These are phyloP conservation scores for Oscheius myriophilus DNA, from an alignment of 2,888 invertebrate genomes.

Conservation along the genomic window DNA sequence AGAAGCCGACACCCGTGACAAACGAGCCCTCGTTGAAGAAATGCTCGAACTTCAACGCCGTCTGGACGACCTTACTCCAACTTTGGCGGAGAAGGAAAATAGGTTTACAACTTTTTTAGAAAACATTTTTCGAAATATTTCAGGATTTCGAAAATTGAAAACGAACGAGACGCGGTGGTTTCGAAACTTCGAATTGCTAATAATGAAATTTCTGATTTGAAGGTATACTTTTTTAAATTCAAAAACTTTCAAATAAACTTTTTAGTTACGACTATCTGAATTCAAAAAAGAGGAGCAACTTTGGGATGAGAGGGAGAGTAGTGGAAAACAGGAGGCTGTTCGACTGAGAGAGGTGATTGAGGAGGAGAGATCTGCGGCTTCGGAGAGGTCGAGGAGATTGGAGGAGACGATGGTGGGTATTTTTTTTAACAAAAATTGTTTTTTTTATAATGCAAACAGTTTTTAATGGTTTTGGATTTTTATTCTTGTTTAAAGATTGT, in stretches of 20 bases:
- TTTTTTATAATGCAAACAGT: no score
- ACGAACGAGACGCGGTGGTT: slow-evolving; percentile 31
- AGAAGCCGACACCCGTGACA: slow-evolving; percentile 44
- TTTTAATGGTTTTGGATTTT: no score
- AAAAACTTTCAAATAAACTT: not conserved
- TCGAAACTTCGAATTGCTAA: slow-evolving; percentile 13
- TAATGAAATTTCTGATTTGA: slow-evolving; percentile 19
- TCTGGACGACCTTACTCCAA: slow-evolving; percentile 55
- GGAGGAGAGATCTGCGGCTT: not conserved
- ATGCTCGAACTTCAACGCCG: slow-evolving; percentile 52
- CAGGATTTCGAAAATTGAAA: slow-evolving; percentile 29
- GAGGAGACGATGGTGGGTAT: slow-evolving; percentile 12
- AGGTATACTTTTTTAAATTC: slow-evolving; percentile 8
- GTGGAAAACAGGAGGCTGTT: not conserved
- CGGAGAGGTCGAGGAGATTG: slow-evolving; percentile 8
- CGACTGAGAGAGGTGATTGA: slow-evolving; percentile 14
- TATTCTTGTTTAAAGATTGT: no score
- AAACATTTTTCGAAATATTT: no score
- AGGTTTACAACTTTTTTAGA: slow-evolving; percentile 13
- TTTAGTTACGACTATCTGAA: slow-evolving; percentile 23
- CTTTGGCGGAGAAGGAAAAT: slow-evolving; percentile 52
- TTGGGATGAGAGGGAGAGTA: slow-evolving; percentile 18
- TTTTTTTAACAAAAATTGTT: no score
- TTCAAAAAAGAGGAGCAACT: slow-evolving; percentile 26
- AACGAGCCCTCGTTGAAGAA: slow-evolving; percentile 50